phyloP scores from a whole-genome alignment of 2,888 invertebrate species.

The Rambutsinella grinnellia region DNA sequence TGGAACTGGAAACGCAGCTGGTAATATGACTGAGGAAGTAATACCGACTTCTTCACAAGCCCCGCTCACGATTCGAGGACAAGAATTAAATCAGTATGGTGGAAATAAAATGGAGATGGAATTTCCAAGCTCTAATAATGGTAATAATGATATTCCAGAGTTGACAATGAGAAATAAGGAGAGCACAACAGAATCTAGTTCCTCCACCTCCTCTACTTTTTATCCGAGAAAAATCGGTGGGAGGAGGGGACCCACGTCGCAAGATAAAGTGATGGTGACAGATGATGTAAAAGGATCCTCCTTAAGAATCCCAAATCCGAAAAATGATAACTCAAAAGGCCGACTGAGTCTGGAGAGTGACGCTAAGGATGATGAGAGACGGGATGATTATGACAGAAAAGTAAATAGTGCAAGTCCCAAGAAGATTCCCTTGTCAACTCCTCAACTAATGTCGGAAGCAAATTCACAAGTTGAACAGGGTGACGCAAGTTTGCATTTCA shows the following conservation, averaged over 20 bases:
- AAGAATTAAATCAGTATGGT: constrained; percentile 3
- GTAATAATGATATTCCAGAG: constrained; percentile 22
- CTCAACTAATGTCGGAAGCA: neutral
- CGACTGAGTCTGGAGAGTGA: neutral
- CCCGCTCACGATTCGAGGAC: constrained; percentile 4
- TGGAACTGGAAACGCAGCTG: neutral
- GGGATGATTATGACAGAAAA: constrained; percentile 2
- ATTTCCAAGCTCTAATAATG: constrained; percentile 11
- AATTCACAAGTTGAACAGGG: neutral
- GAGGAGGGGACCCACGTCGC: constrained; percentile 4
- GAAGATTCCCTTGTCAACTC: neutral
- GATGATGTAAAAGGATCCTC: constrained; percentile 47
- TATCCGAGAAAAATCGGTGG: constrained; percentile 3
- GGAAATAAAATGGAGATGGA: neutral
- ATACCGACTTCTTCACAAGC: neutral
- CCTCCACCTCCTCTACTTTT: neutral
- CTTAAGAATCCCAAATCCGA: constrained; percentile 30
- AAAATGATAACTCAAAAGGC: constrained; percentile 25
- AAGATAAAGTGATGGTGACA: constrained; percentile 46
- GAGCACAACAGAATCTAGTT: neutral
- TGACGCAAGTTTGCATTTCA: neutral
- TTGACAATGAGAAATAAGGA: constrained; percentile 13
- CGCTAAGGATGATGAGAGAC: neutral
- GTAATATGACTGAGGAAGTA: neutral
- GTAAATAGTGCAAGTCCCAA: neutral